Percentiles rank a stretch among this genome's conserved stretches.
phyloP scores from a whole-genome alignment of 2,113 vertebrate genomes.

The Gallinago jamesoni region DNA sequence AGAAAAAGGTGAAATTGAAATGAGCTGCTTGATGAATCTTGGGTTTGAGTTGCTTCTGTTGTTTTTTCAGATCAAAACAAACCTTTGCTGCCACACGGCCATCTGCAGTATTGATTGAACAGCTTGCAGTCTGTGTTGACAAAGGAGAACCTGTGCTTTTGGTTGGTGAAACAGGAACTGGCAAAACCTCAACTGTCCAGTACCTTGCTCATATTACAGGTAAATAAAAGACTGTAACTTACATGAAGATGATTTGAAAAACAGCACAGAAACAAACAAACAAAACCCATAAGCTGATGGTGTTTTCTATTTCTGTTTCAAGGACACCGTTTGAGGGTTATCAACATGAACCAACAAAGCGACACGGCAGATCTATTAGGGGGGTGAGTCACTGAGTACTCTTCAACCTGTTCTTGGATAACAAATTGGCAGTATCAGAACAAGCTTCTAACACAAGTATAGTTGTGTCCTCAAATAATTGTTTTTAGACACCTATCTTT shows the following conservation, averaged over 20 bases:
- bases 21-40: neutral
- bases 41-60: neutral
- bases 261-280: neutral
- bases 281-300: neutral
- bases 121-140: constrained; percentile 88
- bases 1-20: neutral
- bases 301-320: constrained; percentile 17
- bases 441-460: neutral
- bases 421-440: neutral
- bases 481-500: neutral
- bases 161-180: constrained; percentile 96
- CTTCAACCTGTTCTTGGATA: neutral
- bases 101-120: constrained; percentile 89
- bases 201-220: constrained; percentile 91
- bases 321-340: constrained; percentile 88
- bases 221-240: constrained; percentile 39
- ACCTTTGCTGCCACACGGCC: constrained; percentile 93
- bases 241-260: neutral
- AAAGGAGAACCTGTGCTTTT: constrained; percentile 90
- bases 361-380: constrained; percentile 94
- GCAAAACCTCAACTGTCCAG: constrained; percentile 95
- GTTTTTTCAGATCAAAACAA: constrained; percentile 75
- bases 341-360: constrained; percentile 99
- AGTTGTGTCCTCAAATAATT: neutral
- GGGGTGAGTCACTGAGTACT: constrained; percentile 80